These are phyloP conservation scores for Blastomussa wellsi DNA, from an alignment of 92 coral and sea anemone genomes.

Conservation along the genomic window DNA sequence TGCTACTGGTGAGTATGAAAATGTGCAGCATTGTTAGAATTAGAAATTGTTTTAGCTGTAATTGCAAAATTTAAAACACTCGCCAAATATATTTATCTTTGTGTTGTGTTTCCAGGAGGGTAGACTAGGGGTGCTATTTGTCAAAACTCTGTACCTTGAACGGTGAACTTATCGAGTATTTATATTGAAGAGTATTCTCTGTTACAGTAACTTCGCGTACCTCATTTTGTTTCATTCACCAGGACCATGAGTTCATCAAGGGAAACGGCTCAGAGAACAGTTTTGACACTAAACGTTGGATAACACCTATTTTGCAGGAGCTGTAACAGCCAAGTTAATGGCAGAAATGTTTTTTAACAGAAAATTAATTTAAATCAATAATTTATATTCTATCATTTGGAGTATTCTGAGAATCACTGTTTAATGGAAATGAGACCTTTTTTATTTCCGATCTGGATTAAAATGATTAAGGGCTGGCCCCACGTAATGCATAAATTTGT, in stretches of 20 bases:
- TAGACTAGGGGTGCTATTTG: not conserved
- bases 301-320: conserved; percentile 77
- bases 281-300: conserved; percentile 83
- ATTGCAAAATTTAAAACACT: not conserved
- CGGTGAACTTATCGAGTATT: no score
- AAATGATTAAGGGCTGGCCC: not conserved
- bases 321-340: conserved; percentile 42
- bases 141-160: not conserved
- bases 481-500: not conserved
- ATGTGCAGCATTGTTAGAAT: no score
- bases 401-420: not conserved
- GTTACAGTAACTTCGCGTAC: not conserved
- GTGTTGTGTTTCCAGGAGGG: not conserved
- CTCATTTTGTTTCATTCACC: not conserved
- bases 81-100: no score
- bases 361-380: not conserved
- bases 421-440: not conserved
- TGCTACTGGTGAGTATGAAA: conserved; percentile 69
- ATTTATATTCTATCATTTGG: not conserved
- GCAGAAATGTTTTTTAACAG: not conserved
- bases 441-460: not conserved
- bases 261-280: conserved; percentile 50
- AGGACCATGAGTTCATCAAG: conserved; percentile 85
- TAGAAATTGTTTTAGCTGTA: no score
- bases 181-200: not conserved